Conservation (phyloP, 2,797 vertebrate genomes). For the Pristis pectinata region DNA sequence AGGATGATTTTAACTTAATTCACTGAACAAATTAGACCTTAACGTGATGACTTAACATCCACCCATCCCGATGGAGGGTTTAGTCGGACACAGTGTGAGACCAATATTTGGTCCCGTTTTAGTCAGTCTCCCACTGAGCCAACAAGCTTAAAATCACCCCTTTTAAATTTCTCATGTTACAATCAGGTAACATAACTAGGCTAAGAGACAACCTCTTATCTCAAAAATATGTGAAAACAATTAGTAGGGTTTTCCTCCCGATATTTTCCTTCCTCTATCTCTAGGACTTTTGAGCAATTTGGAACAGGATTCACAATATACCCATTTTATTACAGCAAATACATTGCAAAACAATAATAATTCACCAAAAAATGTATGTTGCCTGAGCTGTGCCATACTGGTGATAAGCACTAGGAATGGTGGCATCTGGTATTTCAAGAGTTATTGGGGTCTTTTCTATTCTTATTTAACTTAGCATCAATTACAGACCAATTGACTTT, state of each 20-base stretch:
- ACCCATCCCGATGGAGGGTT: neutral
- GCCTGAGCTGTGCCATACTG: neutral
- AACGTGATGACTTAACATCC: neutral
- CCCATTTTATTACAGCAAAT: neutral
- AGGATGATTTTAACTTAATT: neutral
- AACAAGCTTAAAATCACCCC: neutral
- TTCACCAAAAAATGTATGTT: neutral
- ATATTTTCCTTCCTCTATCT: too few species aligned
- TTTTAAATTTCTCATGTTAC: neutral
- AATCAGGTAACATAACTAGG: too few species aligned
- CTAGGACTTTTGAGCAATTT: too few species aligned
- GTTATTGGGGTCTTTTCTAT: neutral
- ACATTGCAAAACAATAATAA: neutral
- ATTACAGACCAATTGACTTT: neutral
- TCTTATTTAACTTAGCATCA: neutral
- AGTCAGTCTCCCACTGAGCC: neutral
- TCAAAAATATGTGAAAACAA: neutral
- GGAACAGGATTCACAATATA: too few species aligned
- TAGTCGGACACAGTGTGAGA: neutral
- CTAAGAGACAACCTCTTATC: too few species aligned
- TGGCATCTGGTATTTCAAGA: neutral
- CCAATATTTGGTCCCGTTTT: too few species aligned
- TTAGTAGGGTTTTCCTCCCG: neutral
- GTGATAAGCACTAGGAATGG: neutral
- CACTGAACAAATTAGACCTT: neutral